Conservation (phyloP, 2,113 vertebrate species). For the Platysteira castanea region DNA sequence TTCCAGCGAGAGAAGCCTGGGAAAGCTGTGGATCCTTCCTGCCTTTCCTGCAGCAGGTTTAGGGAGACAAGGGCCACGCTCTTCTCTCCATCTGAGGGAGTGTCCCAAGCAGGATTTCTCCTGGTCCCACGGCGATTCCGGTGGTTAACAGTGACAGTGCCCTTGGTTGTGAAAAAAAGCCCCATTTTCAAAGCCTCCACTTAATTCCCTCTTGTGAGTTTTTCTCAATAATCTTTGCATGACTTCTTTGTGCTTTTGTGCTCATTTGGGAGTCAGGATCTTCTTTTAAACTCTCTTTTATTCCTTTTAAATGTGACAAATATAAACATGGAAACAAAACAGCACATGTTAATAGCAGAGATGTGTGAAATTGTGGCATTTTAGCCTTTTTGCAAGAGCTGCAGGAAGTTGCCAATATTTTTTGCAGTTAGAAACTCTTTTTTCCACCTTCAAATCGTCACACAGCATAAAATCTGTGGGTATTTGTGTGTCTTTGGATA, state of each 20-base stretch:
- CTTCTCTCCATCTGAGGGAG: not conserved
- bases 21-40: not conserved
- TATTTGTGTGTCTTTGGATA: not conserved
- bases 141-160: not conserved
- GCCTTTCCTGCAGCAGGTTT: not conserved
- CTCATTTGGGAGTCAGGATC: conserved; percentile 51
- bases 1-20: not conserved
- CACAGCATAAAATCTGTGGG: not conserved
- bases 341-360: conserved; percentile 48
- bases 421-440: not conserved
- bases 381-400: conserved; percentile 15
- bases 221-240: conserved; percentile 60
- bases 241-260: conserved; percentile 21
- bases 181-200: not conserved
- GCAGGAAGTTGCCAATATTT: conserved; percentile 11
- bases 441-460: not conserved
- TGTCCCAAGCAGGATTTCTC: not conserved
- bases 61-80: not conserved
- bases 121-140: fast-evolving
- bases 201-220: conserved; percentile 45
- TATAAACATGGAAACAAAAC: conserved; percentile 71
- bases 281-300: conserved; percentile 62
- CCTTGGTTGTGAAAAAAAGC: not conserved
- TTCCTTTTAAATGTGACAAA: conserved; percentile 67
- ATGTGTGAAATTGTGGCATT: not conserved